A percentile compares a stretch with the other conserved stretches of the same genome.
Evolutionary conservation across 2,797 vertebrate species (phyloP).

Genomic region (Arctocebus calabarensis): DNA sequence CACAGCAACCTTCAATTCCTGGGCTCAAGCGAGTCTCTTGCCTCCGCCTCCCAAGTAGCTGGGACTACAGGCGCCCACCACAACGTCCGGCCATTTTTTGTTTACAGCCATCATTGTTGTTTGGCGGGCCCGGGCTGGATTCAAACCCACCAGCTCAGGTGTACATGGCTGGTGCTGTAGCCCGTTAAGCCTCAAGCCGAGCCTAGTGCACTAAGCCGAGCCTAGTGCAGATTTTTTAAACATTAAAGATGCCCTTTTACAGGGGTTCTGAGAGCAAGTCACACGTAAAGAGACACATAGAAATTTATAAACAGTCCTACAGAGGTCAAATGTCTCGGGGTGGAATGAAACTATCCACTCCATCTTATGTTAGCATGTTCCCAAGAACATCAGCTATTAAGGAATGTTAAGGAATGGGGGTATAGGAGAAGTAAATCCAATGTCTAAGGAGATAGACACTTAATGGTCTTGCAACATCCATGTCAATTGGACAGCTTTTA

Average conservation of each 20-base stretch:
- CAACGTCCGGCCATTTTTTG: too few relatives aligned
- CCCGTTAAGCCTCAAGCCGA: too few relatives aligned
- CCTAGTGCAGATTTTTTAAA: not conserved
- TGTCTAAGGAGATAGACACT: not conserved
- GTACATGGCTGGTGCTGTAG: too few relatives aligned
- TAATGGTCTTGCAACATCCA: not conserved
- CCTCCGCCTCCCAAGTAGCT: too few relatives aligned
- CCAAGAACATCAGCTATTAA: not conserved
- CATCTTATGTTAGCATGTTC: not conserved
- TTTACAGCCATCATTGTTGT: too few relatives aligned
- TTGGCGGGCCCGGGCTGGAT: too few relatives aligned
- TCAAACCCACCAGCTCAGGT: too few relatives aligned
- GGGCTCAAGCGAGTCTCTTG: too few relatives aligned
- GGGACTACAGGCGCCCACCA: too few relatives aligned
- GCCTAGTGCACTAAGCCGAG: too few relatives aligned
- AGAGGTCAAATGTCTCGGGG: not conserved
- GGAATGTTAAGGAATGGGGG: too few relatives aligned
- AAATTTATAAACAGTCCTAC: not conserved
- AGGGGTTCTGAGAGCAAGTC: not conserved
- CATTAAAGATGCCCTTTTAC: not conserved
- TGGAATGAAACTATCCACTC: not conserved
- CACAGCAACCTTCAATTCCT: too few relatives aligned
- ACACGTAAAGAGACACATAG: not conserved
- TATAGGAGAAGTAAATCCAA: not conserved
- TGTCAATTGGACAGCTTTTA: not conserved